Base-by-base conservation (phyloP, 2,888 invertebrate genomes). In the Trissolcus brochymenae region DNA sequence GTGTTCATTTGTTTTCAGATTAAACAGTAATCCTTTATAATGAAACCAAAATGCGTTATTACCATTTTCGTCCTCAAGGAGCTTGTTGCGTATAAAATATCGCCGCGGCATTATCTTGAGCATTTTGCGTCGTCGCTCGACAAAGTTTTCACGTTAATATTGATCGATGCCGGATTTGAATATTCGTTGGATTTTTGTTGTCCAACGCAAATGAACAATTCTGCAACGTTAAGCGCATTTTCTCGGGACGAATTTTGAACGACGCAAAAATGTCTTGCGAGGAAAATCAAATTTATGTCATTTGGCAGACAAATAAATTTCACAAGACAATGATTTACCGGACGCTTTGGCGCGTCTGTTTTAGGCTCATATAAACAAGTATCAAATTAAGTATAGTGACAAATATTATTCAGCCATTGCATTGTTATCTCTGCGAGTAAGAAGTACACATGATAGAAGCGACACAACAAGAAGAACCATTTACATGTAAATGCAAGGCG, bases 1-100 rank as follows among this genome's bases (percentile, higher is more conserved):
- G 76, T 71, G 76, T 71, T 71, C 76, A 76, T 76, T 76, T 76
- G 76, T 71, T 76, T 76, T 61, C 67, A 71, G 71, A 71, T 76
- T 76, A 76, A 76, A 76, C 62, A 57, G 71, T 71, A 76, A 76
- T 76, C 76, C 71, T 56, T 76, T 71, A 67, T 71, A 76, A 76
- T 76, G 76, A 70, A 76, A 76, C 71, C 75, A 41, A 76, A 70
- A 76, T 70, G 68, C 60, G 60, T 76, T 65, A 70, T 70, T 70
- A 51, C 70, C 75, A 70, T 70, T 76, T 75, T 60, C 60, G 60
- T 76, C 60, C 68, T 60, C 54, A 55, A 75, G 68, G 49, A 51
- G 62, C 49, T 75, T 61, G 62, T 60, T 65, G 72, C 49, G 29
- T 62, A 11, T 41, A 57, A 67, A 66, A 55, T 67, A 74, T 62